These are phyloP conservation scores for Mesorhabditis belari DNA, from an alignment of 2,888 invertebrate genomes.

Conservation along the genomic window DNA sequence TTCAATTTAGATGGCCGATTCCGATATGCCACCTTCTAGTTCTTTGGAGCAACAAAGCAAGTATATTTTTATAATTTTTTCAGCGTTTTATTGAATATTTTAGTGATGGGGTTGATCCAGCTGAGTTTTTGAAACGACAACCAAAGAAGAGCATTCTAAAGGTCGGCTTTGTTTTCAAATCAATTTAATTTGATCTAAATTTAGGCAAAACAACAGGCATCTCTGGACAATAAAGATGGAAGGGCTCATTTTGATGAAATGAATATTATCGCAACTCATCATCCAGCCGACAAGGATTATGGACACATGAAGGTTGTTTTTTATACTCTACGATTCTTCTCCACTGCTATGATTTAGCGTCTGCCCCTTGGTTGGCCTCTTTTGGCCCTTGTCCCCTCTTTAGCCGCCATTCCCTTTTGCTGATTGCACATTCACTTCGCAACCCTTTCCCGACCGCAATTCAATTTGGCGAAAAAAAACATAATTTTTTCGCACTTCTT, in stretches of 20 bases:
- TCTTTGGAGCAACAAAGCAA: no score
- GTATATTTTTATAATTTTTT: no score
- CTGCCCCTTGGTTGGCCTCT: neutral
- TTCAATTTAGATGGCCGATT: no score
- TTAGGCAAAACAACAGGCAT: slow-evolving; percentile 18
- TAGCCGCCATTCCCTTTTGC: no score
- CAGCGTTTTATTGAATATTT: no score
- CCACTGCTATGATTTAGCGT: neutral
- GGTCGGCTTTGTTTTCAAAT: slow-evolving; percentile 2
- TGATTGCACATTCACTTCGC: no score
- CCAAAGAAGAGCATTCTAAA: slow-evolving; percentile 53
- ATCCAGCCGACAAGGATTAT: slow-evolving; percentile 95
- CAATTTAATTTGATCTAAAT: no score
- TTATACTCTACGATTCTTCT: neutral
- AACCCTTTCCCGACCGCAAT: no score
- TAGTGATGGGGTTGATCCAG: slow-evolving; percentile 42
- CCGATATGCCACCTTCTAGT: no score
- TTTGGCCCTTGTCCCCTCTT: no score
- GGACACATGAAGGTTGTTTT: slow-evolving; percentile 82
- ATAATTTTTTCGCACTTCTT: no score
- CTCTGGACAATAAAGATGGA: slow-evolving; percentile 37
- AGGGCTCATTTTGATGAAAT: slow-evolving; percentile 71
- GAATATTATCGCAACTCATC: slow-evolving; percentile 94
- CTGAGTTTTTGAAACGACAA: slow-evolving; percentile 47
- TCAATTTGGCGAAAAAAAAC: no score